Evolutionary conservation across 2,113 vertebrate species (phyloP).

Genomic region (Vireo altiloquus): DNA sequence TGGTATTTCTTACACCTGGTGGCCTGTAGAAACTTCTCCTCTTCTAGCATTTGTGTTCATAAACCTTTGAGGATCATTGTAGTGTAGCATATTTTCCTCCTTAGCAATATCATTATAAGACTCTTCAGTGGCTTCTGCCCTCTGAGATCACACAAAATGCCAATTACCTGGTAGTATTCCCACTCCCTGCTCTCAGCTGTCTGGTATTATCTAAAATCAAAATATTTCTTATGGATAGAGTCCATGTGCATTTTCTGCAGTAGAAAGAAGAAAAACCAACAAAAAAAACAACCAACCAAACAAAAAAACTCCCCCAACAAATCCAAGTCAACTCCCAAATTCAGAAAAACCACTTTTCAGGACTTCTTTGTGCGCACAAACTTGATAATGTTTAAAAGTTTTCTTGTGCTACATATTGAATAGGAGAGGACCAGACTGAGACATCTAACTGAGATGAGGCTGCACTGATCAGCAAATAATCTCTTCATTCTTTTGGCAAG

Average conservation of each 20-base stretch:
- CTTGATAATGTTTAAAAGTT: background rate
- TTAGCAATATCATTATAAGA: background rate
- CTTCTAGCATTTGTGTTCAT: background rate
- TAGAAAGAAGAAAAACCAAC: no score
- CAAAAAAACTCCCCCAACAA: no score
- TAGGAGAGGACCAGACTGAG: background rate
- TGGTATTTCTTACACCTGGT: background rate
- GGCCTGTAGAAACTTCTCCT: background rate
- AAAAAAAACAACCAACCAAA: no score
- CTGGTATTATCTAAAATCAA: background rate
- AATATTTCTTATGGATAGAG: background rate
- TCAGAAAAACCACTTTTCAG: background rate
- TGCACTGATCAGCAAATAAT: background rate
- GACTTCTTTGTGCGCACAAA: background rate
- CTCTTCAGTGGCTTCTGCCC: background rate
- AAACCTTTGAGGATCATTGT: background rate
- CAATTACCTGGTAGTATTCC: background rate
- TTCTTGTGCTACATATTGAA: background rate
- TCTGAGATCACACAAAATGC: background rate
- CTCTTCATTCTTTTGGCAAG: background rate
- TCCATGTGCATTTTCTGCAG: background rate
- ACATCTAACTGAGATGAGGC: background rate
- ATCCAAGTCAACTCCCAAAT: background rate
- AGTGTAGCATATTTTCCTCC: background rate
- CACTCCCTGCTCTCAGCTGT: rapidly evolving